Conservation (phyloP, 2,888 invertebrate species). For the Eupsilia transversa region DNA sequence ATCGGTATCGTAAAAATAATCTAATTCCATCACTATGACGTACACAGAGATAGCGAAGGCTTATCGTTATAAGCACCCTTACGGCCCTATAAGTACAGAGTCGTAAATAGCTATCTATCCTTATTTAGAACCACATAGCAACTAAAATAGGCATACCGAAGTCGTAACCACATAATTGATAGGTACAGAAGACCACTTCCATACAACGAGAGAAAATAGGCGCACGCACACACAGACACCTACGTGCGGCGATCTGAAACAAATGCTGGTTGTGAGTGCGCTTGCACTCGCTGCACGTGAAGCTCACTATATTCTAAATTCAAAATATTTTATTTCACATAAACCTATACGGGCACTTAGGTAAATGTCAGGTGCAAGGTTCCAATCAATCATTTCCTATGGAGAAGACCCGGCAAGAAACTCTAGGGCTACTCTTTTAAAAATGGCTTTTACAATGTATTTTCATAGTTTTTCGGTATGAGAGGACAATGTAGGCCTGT, state of each 20-base stretch:
- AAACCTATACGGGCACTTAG: too few relatives aligned
- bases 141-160: background rate
- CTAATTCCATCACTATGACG: background rate
- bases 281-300: background rate
- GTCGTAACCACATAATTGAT: background rate
- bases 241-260: background rate
- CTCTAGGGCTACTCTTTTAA: too few relatives aligned
- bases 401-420: too few relatives aligned
- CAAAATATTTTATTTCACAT: too few relatives aligned
- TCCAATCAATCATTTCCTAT: too few relatives aligned
- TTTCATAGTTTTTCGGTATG: too few relatives aligned
- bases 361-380: too few relatives aligned
- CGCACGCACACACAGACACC: background rate
- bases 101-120: slow-evolving; percentile 13
- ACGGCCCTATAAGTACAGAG: background rate
- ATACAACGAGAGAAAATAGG: background rate
- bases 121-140: background rate
- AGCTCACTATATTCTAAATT: background rate
- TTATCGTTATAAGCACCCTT: background rate
- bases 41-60: background rate
- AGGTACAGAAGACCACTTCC: background rate
- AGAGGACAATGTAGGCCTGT: too few relatives aligned
- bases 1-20: background rate
- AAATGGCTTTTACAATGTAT: too few relatives aligned
- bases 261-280: background rate